Conservation (phyloP, 2,113 vertebrate species). For the Cololabis saira region DNA sequence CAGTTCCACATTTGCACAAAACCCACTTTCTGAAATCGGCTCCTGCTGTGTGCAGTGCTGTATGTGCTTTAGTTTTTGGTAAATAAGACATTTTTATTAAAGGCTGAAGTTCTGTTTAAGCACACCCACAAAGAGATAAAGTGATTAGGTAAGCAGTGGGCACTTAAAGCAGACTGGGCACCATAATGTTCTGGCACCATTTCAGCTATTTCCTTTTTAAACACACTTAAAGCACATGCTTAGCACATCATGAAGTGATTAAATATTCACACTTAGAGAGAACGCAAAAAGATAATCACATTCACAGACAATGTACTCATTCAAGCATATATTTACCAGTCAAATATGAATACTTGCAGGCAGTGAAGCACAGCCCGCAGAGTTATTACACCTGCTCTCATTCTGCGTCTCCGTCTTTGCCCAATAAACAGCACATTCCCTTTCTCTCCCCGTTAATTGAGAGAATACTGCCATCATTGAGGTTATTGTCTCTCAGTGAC, state of each 20-base stretch:
- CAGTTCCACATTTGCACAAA: no score
- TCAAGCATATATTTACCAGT: conserved; percentile 37
- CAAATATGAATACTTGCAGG: conserved; percentile 28
- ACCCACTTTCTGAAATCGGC: no score
- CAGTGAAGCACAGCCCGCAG: conserved; percentile 30
- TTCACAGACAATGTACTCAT: conserved; percentile 24
- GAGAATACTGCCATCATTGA: conserved; percentile 33
- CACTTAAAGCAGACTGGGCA: neutral
- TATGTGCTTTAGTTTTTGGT: no score
- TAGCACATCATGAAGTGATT: conserved; percentile 33
- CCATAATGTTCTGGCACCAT: neutral
- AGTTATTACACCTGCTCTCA: conserved; percentile 31
- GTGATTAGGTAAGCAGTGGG: neutral
- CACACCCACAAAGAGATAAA: neutral
- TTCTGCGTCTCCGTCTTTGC: neutral
- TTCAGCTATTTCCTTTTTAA: conserved; percentile 28
- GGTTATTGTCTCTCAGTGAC: conserved; percentile 40
- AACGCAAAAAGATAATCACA: conserved; percentile 18
- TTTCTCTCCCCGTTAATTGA: conserved; percentile 32
- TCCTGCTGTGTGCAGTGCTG: no score
- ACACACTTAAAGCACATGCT: conserved; percentile 15
- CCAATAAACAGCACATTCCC: conserved; percentile 22
- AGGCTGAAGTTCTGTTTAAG: no score
- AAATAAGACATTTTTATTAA: no score
- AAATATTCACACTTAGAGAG: conserved; percentile 46